Conservation (phyloP, 2,888 invertebrate genomes). For the Antitype chi region DNA sequence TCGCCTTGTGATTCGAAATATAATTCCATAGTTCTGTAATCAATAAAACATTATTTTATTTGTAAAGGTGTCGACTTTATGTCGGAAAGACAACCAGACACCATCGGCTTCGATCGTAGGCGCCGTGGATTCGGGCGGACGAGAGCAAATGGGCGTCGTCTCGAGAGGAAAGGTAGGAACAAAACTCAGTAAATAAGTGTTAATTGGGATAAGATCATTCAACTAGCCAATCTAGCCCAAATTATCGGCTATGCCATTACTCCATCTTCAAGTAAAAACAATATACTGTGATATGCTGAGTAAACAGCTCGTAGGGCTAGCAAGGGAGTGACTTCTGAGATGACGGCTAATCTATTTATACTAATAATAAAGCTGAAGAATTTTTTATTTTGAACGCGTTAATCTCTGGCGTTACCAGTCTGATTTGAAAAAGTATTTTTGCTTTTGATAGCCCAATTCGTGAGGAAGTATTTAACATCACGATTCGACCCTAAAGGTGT, state of each 20-base stretch:
- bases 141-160: conserved; percentile 83
- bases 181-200: neutral
- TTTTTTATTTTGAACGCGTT: no score
- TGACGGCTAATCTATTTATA: neutral
- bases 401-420: no score
- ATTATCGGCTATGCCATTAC: neutral
- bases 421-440: no score
- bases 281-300: neutral
- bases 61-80: conserved; percentile 84
- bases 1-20: neutral
- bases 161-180: conserved; percentile 81
- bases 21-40: neutral
- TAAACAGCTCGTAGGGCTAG: neutral
- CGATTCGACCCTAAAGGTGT: no score
- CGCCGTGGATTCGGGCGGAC: conserved; percentile 88
- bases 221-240: neutral
- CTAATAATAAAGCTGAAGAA: no score
- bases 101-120: conserved; percentile 86
- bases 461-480: no score
- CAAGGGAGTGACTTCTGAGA: neutral
- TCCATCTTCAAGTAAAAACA: neutral
- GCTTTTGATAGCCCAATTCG: no score
- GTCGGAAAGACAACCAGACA: conserved; percentile 83
- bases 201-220: neutral
- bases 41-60: neutral